Evolutionary conservation across 1,140 invertebrate species (phyloP).

Genomic region (Manduca sexta): DNA sequence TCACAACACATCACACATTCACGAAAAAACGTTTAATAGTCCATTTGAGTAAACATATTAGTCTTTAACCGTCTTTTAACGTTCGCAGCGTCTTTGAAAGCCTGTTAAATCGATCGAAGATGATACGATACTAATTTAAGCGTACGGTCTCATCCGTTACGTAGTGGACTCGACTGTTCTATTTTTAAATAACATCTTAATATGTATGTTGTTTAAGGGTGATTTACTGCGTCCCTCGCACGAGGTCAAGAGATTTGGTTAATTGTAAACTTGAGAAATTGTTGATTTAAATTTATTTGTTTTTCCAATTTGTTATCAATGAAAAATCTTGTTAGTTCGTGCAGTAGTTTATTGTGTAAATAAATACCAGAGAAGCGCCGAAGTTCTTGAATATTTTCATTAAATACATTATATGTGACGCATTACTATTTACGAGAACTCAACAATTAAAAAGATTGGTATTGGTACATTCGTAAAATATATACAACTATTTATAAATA

Average conservation of each 20-base stretch:
- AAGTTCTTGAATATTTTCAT: too few relatives aligned
- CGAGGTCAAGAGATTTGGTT: background rate
- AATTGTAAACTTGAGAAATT: too few relatives aligned
- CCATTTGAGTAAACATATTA: background rate
- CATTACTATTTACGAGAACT: too few relatives aligned
- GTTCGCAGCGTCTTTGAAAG: constrained; percentile 2
- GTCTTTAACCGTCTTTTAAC: constrained; percentile 2
- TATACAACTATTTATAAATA: too few relatives aligned
- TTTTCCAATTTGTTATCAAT: too few relatives aligned
- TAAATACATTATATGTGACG: too few relatives aligned
- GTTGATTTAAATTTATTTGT: too few relatives aligned
- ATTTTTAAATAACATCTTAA: constrained; percentile 13
- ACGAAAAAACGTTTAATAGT: constrained; percentile 1
- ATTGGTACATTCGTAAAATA: too few relatives aligned
- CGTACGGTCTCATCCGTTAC: constrained; percentile 3
- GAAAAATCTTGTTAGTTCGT: too few relatives aligned
- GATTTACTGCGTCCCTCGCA: background rate
- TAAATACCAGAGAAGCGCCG: too few relatives aligned
- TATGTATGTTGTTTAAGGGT: constrained; percentile 13
- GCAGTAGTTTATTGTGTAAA: too few relatives aligned
- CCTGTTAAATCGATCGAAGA: constrained; percentile 11
- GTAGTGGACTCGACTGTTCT: constrained; percentile 3
- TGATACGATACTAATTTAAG: constrained; percentile 9
- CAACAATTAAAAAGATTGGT: too few relatives aligned
- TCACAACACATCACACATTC: constrained; percentile 3